Conservation (phyloP, 2,888 invertebrate genomes). For the Ectropis crepuscularia region DNA sequence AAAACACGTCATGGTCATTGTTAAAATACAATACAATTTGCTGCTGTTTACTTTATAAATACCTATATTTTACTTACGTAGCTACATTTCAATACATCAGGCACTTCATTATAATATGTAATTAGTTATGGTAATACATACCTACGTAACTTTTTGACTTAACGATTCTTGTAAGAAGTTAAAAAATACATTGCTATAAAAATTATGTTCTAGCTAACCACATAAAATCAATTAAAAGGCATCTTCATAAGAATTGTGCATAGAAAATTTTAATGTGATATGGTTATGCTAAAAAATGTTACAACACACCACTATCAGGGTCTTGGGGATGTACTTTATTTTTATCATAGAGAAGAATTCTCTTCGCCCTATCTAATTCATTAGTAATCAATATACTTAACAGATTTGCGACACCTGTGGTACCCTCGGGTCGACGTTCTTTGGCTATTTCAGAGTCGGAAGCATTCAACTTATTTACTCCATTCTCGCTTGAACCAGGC, state of each 20-base stretch:
- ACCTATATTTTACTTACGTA: background rate
- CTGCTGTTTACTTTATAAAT: conserved; percentile 3
- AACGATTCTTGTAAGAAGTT: background rate
- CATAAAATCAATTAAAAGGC: conserved; percentile 4
- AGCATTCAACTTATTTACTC: conserved; percentile 43
- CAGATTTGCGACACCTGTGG: conserved; percentile 59
- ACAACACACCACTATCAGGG: conserved; percentile 47
- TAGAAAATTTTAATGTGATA: background rate
- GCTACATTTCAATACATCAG: background rate
- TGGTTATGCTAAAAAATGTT: background rate
- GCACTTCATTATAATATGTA: background rate
- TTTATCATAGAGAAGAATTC: conserved; percentile 64
- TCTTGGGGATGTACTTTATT: conserved; percentile 74
- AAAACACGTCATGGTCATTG: conserved; percentile 11
- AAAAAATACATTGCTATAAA: conserved; percentile 13
- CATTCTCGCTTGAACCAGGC: conserved; percentile 37
- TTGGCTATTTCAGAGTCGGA: conserved; percentile 40
- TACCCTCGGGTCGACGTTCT: conserved; percentile 39
- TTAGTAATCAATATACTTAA: conserved; percentile 66
- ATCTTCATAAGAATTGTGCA: conserved; percentile 12
- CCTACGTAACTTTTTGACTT: background rate
- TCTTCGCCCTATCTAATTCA: conserved; percentile 69
- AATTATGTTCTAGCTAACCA: conserved; percentile 7
- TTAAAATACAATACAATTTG: conserved; percentile 3
- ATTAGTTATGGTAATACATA: background rate